Percentiles rank a stretch among this genome's conserved stretches.
phyloP scores from a whole-genome alignment of 2,797 vertebrate genomes.

The Crossoptilon crossoptilon region DNA sequence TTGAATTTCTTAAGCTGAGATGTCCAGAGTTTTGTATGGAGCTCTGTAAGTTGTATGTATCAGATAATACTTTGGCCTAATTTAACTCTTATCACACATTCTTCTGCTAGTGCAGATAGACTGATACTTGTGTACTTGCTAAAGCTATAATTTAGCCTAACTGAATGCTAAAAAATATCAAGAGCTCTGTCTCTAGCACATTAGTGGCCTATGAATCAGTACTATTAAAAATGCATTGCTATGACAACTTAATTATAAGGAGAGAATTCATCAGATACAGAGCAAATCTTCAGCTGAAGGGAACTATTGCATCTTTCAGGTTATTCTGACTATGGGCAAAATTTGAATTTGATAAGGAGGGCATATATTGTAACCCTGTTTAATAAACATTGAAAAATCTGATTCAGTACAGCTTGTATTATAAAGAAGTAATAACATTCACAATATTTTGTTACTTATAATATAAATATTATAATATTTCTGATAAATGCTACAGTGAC shows the following conservation, averaged over 20 bases:
- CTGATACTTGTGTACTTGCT: neutral
- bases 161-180: neutral
- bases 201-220: slow-evolving; percentile 15
- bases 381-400: neutral
- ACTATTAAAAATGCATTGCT: slow-evolving; percentile 46
- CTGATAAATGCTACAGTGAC: slow-evolving; percentile 10
- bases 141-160: slow-evolving; percentile 16
- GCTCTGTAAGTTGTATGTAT: neutral
- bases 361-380: neutral
- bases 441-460: neutral
- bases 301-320: neutral
- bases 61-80: neutral
- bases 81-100: neutral
- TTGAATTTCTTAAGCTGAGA: neutral
- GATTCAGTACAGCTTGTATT: neutral
- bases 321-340: neutral
- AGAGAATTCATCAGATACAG: slow-evolving; percentile 5
- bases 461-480: slow-evolving; percentile 12
- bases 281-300: neutral
- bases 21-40: neutral
- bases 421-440: neutral
- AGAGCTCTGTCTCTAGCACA: slow-evolving; percentile 1
- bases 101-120: neutral
- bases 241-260: slow-evolving; percentile 56
- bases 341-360: neutral